Conservation (phyloP, 2,888 invertebrate species). For the Rhagonycha fulva region DNA sequence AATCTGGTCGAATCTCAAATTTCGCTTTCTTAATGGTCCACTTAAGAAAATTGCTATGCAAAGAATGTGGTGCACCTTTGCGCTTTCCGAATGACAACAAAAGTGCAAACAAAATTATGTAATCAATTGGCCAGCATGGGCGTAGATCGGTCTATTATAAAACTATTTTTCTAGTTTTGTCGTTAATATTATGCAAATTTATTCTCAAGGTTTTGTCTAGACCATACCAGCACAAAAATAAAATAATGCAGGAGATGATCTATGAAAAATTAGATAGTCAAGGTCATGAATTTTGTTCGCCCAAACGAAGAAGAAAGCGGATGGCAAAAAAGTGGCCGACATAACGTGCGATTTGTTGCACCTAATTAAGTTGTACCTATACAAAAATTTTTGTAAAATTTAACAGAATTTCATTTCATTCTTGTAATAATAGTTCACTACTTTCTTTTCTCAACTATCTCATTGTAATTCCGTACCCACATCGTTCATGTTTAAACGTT, state of each 20-base stretch:
- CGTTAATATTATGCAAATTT: background rate
- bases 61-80: background rate
- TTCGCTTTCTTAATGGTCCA: background rate
- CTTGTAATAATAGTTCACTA: background rate
- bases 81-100: background rate
- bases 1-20: background rate
- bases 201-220: background rate
- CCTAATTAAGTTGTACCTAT: background rate
- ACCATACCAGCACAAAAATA: background rate
- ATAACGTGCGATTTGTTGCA: background rate
- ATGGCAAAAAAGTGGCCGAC: background rate
- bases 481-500: background rate
- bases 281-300: background rate
- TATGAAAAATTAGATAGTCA: background rate
- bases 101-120: background rate
- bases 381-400: background rate
- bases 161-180: background rate
- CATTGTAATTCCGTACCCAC: slow-evolving; percentile 2
- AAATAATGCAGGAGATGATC: background rate
- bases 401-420: background rate
- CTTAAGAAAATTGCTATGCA: background rate
- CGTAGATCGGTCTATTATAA: background rate
- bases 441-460: background rate
- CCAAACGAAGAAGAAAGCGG: background rate
- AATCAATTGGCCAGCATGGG: background rate